Conservation (phyloP, 2,113 vertebrate genomes). For the Actinemys pallida region DNA sequence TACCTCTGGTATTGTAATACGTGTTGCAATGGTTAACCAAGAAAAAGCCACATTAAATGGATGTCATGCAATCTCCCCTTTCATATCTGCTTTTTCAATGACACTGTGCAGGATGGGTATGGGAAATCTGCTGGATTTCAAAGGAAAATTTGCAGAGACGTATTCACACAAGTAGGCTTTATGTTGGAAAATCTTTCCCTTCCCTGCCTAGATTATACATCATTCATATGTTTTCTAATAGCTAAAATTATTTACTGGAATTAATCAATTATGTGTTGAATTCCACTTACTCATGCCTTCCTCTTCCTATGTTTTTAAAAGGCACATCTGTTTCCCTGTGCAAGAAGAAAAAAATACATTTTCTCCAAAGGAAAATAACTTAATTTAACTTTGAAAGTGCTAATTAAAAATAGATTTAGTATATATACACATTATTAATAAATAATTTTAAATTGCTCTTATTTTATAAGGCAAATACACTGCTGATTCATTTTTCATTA, state of each 20-base stretch:
- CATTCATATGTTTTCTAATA: not conserved
- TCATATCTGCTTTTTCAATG: slow-evolving; percentile 22
- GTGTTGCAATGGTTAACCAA: slow-evolving; percentile 53
- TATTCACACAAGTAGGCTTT: not conserved
- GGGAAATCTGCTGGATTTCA: not conserved
- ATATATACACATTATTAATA: not conserved
- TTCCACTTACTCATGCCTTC: slow-evolving; percentile 19
- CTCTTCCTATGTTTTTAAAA: slow-evolving; percentile 6
- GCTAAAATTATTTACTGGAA: slow-evolving; percentile 1
- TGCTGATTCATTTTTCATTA: not conserved
- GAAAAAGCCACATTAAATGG: not conserved
- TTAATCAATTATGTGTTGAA: not conserved
- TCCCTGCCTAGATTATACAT: not conserved
- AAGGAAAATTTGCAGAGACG: not conserved
- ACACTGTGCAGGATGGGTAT: not conserved
- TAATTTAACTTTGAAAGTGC: not conserved
- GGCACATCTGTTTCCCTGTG: not conserved
- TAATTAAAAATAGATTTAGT: not conserved
- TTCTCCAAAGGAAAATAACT: not conserved
- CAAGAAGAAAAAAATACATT: not conserved
- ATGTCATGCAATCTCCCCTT: slow-evolving; percentile 56
- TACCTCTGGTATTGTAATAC: slow-evolving; percentile 70
- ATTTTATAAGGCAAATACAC: not conserved
- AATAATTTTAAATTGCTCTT: not conserved
- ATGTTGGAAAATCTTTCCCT: not conserved